Percentiles rank a stretch among this genome's conserved stretches.
phyloP scores from a whole-genome alignment of 2,797 vertebrate genomes.

The Uromys caudimaculatus region DNA sequence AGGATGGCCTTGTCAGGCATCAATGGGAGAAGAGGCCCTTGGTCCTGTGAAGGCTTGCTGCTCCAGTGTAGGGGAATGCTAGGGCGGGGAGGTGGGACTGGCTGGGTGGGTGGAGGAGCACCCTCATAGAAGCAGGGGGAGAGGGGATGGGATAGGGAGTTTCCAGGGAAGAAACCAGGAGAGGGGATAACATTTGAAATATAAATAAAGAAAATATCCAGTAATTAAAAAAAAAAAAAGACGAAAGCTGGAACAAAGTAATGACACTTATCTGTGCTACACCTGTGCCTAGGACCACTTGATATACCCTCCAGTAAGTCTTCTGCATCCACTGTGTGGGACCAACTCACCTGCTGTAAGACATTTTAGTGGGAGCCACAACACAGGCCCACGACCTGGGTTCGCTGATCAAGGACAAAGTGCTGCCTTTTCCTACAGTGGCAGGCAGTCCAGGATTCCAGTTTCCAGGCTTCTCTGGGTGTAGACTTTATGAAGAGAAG shows the following conservation, averaged over 20 bases:
- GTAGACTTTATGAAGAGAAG: neutral
- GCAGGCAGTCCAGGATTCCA: neutral
- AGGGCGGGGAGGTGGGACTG: no score
- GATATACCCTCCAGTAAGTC: neutral
- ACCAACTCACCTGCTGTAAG: neutral
- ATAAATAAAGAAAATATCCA: no score
- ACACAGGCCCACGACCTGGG: neutral
- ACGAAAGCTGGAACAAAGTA: neutral
- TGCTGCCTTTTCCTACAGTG: neutral
- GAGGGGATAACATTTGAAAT: no score
- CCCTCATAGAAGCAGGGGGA: no score
- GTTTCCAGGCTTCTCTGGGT: neutral
- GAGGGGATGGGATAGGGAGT: no score
- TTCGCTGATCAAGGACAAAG: neutral
- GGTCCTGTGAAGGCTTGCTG: no score
- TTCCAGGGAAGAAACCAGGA: no score
- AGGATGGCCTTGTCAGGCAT: no score
- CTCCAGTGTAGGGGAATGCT: no score
- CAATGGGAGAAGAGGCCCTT: no score
- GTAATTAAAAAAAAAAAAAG: no score
- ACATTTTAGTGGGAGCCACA: neutral
- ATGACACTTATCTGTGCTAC: neutral
- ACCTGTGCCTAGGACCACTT: neutral
- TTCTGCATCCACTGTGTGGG: neutral
- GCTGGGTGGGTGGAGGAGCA: no score